These are phyloP conservation scores for Calephelis perditalis DNA, from an alignment of 2,888 invertebrate genomes.

Conservation along the genomic window DNA sequence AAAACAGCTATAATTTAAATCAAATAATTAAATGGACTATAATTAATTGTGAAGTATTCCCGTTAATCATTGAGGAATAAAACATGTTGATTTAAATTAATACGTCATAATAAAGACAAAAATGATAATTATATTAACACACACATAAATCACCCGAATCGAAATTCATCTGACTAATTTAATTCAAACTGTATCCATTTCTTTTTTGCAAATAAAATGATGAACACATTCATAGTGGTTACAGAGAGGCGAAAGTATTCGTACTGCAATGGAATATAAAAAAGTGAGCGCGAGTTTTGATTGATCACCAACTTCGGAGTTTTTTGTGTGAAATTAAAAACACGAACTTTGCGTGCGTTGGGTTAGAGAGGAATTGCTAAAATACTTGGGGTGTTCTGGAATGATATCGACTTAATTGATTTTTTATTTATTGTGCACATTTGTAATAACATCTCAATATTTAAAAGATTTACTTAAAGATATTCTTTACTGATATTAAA, in stretches of 20 bases:
- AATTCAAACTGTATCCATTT: slow-evolving; percentile 66
- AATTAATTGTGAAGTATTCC: too few relatives aligned
- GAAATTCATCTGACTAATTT: slow-evolving; percentile 65
- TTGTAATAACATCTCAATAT: neutral
- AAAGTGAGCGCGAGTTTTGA: slow-evolving; percentile 68
- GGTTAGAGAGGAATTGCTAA: slow-evolving; percentile 71
- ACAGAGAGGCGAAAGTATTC: slow-evolving; percentile 62
- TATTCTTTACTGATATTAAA: too few relatives aligned
- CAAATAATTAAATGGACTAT: too few relatives aligned
- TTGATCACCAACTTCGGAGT: slow-evolving; percentile 71
- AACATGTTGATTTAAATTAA: too few relatives aligned
- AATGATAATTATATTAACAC: slow-evolving; percentile 20
- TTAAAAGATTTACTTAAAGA: too few relatives aligned
- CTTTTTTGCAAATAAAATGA: slow-evolving; percentile 69
- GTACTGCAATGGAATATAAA: slow-evolving; percentile 69
- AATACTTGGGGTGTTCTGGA: slow-evolving; percentile 57
- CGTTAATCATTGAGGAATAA: too few relatives aligned
- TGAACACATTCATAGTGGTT: slow-evolving; percentile 67
- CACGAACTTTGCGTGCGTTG: slow-evolving; percentile 67
- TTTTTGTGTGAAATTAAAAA: slow-evolving; percentile 77
- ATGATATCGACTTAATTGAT: slow-evolving; percentile 49
- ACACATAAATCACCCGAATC: slow-evolving; percentile 40
- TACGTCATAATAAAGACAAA: slow-evolving; percentile 4
- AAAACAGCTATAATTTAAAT: too few relatives aligned
- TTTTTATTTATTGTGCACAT: slow-evolving; percentile 35